These are phyloP conservation scores for Stegophylla sp. DNA, from an alignment of 2,888 invertebrate genomes.

Conservation along the genomic window DNA sequence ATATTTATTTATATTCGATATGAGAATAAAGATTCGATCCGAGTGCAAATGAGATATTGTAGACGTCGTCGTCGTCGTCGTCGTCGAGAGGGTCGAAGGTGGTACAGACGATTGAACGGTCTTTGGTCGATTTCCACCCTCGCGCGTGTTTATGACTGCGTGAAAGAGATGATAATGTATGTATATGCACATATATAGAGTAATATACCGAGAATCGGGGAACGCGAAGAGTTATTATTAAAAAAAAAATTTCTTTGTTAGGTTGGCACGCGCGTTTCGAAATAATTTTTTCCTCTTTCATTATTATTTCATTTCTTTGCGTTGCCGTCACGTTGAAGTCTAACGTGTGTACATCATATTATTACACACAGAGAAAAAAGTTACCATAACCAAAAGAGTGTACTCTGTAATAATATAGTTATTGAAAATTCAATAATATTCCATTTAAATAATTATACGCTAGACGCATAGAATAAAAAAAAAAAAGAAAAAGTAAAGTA, in stretches of 20 bases:
- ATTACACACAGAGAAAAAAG: neutral
- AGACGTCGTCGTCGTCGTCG: no score
- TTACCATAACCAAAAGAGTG: neutral
- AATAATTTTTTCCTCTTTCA: neutral
- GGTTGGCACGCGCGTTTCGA: neutral
- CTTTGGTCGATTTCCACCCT: conserved; percentile 27
- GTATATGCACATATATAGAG: no score
- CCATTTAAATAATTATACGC: neutral
- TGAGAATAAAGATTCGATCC: neutral
- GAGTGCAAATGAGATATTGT: conserved; percentile 35
- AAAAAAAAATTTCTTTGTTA: conserved; percentile 7
- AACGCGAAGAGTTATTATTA: conserved; percentile 16
- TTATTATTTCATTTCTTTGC: neutral
- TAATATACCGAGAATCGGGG: neutral
- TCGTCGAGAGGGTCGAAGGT: neutral
- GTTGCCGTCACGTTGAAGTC: neutral
- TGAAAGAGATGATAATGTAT: conserved; percentile 28
- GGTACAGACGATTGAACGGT: neutral
- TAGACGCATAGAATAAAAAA: no score
- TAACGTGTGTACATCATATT: neutral
- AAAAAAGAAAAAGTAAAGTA: no score
- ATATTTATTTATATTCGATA: no score
- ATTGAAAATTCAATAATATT: neutral
- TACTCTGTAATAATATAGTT: no score
- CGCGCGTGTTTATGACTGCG: conserved; percentile 24